Evolutionary conservation across 37 sponge, comb jelly and placozoan species (phyloP).

Genomic region (Diacarnus erythraeanus): DNA sequence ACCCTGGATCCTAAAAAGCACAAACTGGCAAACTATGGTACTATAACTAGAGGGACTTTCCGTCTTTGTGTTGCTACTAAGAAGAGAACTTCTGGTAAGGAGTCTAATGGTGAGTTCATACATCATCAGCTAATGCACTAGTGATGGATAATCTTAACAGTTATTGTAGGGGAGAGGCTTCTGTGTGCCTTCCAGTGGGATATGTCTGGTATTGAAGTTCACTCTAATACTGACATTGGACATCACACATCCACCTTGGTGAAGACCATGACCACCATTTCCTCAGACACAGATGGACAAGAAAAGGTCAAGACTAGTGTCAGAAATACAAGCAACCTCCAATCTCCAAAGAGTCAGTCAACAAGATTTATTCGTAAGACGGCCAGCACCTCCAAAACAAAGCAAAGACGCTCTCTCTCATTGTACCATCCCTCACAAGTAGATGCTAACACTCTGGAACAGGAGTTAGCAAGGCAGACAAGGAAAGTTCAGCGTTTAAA

Average conservation of each 20-base stretch:
- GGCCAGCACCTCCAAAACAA: neutral
- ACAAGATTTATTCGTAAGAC: neutral
- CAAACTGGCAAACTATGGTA: slow-evolving; percentile 55
- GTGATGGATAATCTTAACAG: too few species aligned
- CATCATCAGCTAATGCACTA: too few species aligned
- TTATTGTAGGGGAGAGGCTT: slow-evolving; percentile 41
- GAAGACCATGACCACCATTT: slow-evolving; percentile 63
- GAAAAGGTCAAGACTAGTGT: neutral
- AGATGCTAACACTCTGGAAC: slow-evolving; percentile 37
- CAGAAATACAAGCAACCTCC: neutral
- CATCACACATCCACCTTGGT: slow-evolving; percentile 65
- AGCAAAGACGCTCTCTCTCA: slow-evolving; percentile 19
- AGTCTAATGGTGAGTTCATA: slow-evolving; percentile 26
- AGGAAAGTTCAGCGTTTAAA: slow-evolving; percentile 35
- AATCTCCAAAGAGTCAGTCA: neutral
- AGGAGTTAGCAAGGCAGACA: slow-evolving; percentile 53
- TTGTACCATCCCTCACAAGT: neutral
- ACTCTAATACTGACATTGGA: slow-evolving; percentile 74
- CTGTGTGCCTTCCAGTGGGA: slow-evolving; percentile 56
- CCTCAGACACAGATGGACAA: slow-evolving; percentile 43
- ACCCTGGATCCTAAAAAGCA: slow-evolving; percentile 48
- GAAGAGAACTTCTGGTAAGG: slow-evolving; percentile 28
- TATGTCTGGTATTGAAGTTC: slow-evolving; percentile 75
- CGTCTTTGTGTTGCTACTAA: slow-evolving; percentile 42
- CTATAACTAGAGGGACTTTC: slow-evolving; percentile 41